phyloP scores from a whole-genome alignment of 2,888 invertebrate species.

The Coremacera marginata region DNA sequence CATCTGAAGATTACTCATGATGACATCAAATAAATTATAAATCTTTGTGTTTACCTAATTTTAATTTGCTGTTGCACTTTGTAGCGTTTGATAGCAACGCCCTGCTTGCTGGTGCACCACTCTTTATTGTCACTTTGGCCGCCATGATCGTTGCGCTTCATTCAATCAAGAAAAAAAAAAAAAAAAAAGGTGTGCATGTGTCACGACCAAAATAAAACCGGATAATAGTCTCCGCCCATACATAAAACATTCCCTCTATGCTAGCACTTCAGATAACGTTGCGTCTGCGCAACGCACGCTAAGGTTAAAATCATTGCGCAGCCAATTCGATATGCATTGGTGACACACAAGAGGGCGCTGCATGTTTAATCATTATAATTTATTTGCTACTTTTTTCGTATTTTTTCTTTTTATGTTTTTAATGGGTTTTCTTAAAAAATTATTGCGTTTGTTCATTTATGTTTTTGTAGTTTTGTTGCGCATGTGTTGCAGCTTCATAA shows the following conservation, averaged over 20 bases:
- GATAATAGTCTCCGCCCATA: slow-evolving; percentile 16
- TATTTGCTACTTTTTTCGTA: neutral
- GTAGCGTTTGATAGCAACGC: too few relatives aligned
- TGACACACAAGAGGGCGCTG: neutral
- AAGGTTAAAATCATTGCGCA: too few relatives aligned
- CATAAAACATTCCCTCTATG: neutral
- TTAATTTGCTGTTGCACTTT: too few relatives aligned
- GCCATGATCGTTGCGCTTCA: slow-evolving; percentile 1
- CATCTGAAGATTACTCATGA: too few relatives aligned
- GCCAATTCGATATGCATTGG: neutral
- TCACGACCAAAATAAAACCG: neutral
- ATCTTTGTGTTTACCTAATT: too few relatives aligned
- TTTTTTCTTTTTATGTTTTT: neutral
- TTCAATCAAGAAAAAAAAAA: neutral
- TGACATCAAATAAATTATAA: too few relatives aligned
- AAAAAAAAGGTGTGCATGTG: neutral
- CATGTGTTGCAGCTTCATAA: neutral
- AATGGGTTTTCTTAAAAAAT: neutral
- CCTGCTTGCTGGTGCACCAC: neutral
- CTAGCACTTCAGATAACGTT: neutral
- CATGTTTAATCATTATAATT: neutral
- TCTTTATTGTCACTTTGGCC: slow-evolving; percentile 2
- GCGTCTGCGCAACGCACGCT: neutral
- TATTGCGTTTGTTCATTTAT: neutral
- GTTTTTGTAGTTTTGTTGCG: neutral